Evolutionary conservation across 1,140 invertebrate species (phyloP).

Genomic region (Heliconius congener): DNA sequence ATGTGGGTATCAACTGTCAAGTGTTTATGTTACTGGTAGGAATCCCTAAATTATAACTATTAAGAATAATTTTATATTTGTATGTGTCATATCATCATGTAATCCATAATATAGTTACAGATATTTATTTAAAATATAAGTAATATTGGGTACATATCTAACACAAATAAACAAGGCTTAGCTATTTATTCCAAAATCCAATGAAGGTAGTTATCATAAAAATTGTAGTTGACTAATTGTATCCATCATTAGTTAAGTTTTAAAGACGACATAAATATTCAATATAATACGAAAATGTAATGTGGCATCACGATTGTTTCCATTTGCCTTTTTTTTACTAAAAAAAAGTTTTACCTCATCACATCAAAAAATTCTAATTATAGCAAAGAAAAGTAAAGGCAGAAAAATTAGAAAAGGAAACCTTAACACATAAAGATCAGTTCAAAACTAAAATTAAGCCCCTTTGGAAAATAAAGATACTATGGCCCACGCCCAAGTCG

Average conservation of each 20-base stretch:
- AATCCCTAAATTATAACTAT: not conserved
- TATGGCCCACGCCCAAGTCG: not conserved
- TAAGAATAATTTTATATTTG: not conserved
- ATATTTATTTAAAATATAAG: not conserved
- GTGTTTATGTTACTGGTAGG: too few species aligned
- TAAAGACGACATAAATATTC: too few species aligned
- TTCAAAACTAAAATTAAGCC: too few species aligned
- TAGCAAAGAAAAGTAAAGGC: too few species aligned
- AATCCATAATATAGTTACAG: not conserved
- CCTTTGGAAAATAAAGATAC: too few species aligned
- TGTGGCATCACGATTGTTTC: not conserved
- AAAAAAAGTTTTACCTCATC: not conserved
- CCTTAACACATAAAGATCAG: too few species aligned
- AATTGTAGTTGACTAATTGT: not conserved
- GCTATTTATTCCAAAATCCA: not conserved
- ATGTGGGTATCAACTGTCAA: too few species aligned
- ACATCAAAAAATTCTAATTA: too few species aligned
- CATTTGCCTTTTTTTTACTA: not conserved
- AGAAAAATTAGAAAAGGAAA: too few species aligned
- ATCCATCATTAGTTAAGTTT: not conserved
- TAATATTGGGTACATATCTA: not conserved
- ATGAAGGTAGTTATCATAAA: not conserved
- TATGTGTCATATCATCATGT: not conserved
- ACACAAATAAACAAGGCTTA: not conserved
- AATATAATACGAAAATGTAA: not conserved